Evolutionary conservation across 2,113 vertebrate genomes (phyloP).

Genomic region (Phalacrocorax aristotelis): DNA sequence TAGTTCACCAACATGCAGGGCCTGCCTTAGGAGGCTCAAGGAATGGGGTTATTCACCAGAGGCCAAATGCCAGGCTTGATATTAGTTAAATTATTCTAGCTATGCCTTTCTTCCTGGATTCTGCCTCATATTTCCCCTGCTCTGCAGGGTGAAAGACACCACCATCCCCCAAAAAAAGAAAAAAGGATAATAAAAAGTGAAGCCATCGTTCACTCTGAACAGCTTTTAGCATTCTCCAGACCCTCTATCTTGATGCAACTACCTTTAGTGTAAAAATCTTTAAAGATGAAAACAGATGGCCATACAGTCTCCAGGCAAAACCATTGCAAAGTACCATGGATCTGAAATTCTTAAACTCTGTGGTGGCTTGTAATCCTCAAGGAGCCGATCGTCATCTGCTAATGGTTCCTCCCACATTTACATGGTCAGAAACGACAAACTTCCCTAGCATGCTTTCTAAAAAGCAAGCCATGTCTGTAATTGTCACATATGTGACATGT

Average conservation of each 20-base stretch:
- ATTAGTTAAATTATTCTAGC: not conserved
- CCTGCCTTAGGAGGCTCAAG: not conserved
- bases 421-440: not conserved
- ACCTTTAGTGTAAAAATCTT: not conserved
- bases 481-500: not conserved
- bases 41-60: not conserved
- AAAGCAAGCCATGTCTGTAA: not conserved
- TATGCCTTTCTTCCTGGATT: not conserved
- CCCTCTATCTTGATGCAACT: not conserved
- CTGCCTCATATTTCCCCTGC: not conserved
- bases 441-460: not conserved
- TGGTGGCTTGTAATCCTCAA: not conserved
- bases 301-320: not conserved
- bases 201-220: not conserved
- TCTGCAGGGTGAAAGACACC: not conserved
- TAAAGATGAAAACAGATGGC: not conserved
- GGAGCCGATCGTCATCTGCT: not conserved
- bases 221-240: not conserved
- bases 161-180: not conserved
- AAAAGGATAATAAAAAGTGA: not conserved
- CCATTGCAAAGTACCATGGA: not conserved
- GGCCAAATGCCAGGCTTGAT: not conserved
- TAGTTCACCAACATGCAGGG: not conserved
- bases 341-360: not conserved
- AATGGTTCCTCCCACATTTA: not conserved